Base-by-base conservation (phyloP, 2,888 invertebrate species). In the Drosophila yooni region DNA sequence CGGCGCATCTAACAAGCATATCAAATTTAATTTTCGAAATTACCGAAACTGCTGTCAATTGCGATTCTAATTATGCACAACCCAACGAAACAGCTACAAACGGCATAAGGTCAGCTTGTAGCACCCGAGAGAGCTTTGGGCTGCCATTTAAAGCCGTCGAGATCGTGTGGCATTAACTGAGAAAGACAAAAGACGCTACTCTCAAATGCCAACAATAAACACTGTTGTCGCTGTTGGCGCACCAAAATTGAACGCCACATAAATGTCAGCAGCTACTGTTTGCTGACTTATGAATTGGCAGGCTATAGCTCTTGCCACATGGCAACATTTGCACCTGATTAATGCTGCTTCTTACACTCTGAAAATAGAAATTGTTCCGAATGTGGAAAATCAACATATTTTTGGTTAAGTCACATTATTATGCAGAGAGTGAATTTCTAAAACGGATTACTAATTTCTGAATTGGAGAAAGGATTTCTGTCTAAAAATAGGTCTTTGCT, bases 191-290 rank as follows among this genome's bases (percentile, higher is more conserved):
- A 29, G 27, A 31, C n/a, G 38, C 46, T 21, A 18, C 31, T 21
- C 6, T 15, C 51, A 78, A 78, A 81, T 77, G 78, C 65, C 78
- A 81, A 59, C 13, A 4, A 27, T 25, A 33, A 46, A 46, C 46
- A 46, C 25, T 25, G 27, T 43, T 40, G 40, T 18, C 51, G 38
- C n/a, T 38, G 40, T 18, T 34, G 40, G 34, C 43, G 59, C 50
- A 58, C 56, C 70, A 56, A 59, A 86, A 74, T 76, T 66, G 58
- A 53, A 48, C 50, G 64, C 50, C 84, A 70, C 66, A 87, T 83
- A 78, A 83, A 89, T 87, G 82, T 79, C 88, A 69, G 66, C 85
- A 69, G 66, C 82, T 67, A 43, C 80, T 70, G 83, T 59, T 66
- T 43, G 52, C 36, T 60, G 57, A 74, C 52, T 74, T 85, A 76